Conservation (phyloP, 2,113 vertebrate genomes). For the Corydoras sp. region DNA sequence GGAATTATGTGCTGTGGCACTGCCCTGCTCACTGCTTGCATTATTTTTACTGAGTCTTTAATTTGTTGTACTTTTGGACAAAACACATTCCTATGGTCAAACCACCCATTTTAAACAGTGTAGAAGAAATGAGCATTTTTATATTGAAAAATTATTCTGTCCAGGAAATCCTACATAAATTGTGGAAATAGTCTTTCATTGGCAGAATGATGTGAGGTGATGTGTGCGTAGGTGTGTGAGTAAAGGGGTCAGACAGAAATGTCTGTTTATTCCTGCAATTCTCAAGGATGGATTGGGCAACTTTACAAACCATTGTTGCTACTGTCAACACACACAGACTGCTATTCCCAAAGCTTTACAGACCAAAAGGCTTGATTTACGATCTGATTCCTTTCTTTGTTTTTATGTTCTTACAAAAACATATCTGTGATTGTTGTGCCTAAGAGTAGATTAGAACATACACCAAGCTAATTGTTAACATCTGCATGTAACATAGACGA, state of each 20-base stretch:
- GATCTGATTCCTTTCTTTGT: not conserved
- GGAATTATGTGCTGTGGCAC: too few species aligned
- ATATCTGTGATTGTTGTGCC: not conserved
- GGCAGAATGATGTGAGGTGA: conserved; percentile 12
- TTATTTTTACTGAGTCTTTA: too few species aligned
- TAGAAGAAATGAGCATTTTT: too few species aligned
- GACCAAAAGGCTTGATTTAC: not conserved
- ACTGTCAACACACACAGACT: not conserved
- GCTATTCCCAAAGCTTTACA: not conserved
- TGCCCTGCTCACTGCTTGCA: too few species aligned
- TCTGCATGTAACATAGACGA: not conserved
- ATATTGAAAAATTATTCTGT: conserved; percentile 17
- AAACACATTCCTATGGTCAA: not conserved
- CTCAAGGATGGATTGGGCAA: conserved; percentile 30
- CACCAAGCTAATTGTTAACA: not conserved
- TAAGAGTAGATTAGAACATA: not conserved
- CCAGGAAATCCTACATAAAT: conserved; percentile 29
- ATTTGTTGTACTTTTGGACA: too few species aligned
- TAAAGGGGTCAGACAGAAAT: conserved; percentile 31
- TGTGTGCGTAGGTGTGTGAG: conserved; percentile 11
- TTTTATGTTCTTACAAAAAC: not conserved
- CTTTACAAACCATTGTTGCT: conserved; percentile 27
- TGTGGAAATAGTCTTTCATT: conserved; percentile 17
- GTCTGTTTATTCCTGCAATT: conserved; percentile 44
- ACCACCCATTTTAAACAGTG: not conserved